Evolutionary conservation across 1,140 invertebrate genomes (phyloP).

Genomic region (Brachystomella parvula): DNA sequence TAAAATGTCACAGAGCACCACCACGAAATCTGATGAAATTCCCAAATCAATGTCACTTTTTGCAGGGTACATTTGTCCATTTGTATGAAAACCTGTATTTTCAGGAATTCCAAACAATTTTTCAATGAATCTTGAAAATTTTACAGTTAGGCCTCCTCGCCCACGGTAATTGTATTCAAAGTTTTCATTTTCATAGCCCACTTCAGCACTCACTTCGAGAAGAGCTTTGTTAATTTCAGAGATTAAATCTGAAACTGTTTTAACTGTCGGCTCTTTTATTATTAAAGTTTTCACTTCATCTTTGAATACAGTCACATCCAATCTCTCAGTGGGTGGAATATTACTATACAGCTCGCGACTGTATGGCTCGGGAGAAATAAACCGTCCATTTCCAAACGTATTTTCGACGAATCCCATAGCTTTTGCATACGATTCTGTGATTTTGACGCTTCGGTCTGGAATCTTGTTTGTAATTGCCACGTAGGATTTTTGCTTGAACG

Average conservation of each 20-base stretch:
- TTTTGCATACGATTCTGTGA: too few relatives aligned
- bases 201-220: neutral
- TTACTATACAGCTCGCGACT: too few relatives aligned
- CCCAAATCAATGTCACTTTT: neutral
- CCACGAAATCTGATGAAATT: neutral
- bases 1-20: neutral
- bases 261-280: too few relatives aligned
- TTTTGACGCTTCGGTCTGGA: too few relatives aligned
- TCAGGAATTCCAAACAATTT: neutral
- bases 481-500: too few relatives aligned
- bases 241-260: neutral
- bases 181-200: neutral
- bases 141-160: neutral
- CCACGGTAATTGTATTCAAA: neutral
- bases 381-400: too few relatives aligned
- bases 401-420: too few relatives aligned
- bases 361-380: too few relatives aligned
- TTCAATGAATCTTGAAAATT: neutral
- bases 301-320: too few relatives aligned
- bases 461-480: too few relatives aligned
- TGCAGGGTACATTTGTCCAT: neutral
- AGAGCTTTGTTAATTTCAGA: neutral
- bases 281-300: too few relatives aligned
- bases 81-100: neutral
- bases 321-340: too few relatives aligned